phyloP scores from a whole-genome alignment of 2,888 invertebrate species.

The Orthosia gracilis region DNA sequence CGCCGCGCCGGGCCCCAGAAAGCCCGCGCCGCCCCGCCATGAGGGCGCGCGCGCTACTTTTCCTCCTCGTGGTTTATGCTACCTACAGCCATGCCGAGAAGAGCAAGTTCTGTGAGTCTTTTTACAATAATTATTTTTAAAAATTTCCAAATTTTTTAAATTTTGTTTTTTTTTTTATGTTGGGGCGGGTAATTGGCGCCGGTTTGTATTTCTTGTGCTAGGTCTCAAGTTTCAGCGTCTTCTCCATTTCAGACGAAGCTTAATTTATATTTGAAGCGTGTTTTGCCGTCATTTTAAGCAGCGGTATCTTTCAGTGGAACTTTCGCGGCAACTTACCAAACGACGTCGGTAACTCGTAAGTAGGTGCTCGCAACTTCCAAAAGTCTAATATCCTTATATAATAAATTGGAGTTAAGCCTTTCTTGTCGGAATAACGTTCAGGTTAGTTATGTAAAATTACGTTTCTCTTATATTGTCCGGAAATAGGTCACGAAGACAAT shows the following conservation, averaged over 20 bases:
- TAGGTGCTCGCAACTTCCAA: conserved; percentile 25
- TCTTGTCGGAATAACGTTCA: conserved; percentile 51
- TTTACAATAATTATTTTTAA: conserved; percentile 16
- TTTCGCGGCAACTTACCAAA: conserved; percentile 56
- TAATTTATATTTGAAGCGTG: neutral
- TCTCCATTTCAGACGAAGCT: neutral
- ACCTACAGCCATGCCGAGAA: conserved; percentile 86
- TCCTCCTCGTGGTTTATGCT: conserved; percentile 81
- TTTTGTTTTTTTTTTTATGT: neutral
- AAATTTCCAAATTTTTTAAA: neutral
- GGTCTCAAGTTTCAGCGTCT: conserved; percentile 32
- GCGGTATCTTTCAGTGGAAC: conserved; percentile 4
- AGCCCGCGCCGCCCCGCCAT: conserved; percentile 88
- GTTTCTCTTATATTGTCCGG: conserved; percentile 72
- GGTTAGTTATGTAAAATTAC: conserved; percentile 68
- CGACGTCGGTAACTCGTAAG: conserved; percentile 14
- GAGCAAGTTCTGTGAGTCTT: conserved; percentile 90
- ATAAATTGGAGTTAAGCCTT: conserved; percentile 52
- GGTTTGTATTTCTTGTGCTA: conserved; percentile 40
- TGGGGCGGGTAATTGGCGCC: conserved; percentile 26
- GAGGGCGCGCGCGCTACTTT: conserved; percentile 85
- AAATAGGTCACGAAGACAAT: conserved; percentile 88
- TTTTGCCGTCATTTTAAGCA: conserved; percentile 19
- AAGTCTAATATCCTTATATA: conserved; percentile 48
- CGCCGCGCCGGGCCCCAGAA: conserved; percentile 78